Evolutionary conservation across 2,797 vertebrate species (phyloP), one percentile per base, ranked within the genome.

Genomic region (Gymnoscopelus microlampas): DNA sequence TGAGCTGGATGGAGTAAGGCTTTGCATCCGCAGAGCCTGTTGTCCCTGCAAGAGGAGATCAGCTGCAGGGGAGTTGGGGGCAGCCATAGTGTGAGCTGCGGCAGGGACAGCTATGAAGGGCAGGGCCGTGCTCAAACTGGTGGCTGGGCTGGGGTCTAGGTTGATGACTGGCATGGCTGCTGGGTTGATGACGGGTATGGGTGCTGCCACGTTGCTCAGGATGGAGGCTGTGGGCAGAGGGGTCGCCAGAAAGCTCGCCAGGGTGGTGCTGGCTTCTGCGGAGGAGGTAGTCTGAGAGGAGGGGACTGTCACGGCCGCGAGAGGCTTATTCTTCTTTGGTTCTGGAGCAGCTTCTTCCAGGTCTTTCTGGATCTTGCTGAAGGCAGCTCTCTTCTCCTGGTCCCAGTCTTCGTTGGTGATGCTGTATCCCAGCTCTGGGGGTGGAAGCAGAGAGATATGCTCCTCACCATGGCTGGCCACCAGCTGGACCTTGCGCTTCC

Each of bases 401-500:
- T 98, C 96, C 7, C 97, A 84, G 85, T 99, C 98, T 78, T 96
- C 95, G 0, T 90, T 94, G 1, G 96, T 98, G 86, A 98, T 76
- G 0, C 91, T 89, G 82, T 96, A 99, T 29, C 96, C 96, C 49
- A 97, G 90, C 80, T 97, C 94, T 53, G 95, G 96, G 0, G 96
- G 95, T 0, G 95, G 96, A 76, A 98, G 97, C 94, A 98, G 85
- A 15, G 90, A 89, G 73, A 98, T 94, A 19, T 92, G 93, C 66
- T 97, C 95, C 3, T 93, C 94, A 35, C 84, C 87, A 11, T 89
- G 83, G 26, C 86, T 91, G 0, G 95, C 90, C 68, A 98, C 89
- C 74, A 98, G 78, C 8, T 90, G 96, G 75, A 97, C 94, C 91
- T 94, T 97, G 5, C 97, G 91, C 71, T 93, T 97, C 53, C 95